A percentile compares a stretch with the other conserved stretches of the same genome.
Conservation (phyloP, 2,797 vertebrate genomes). For the Platalea minor region DNA sequence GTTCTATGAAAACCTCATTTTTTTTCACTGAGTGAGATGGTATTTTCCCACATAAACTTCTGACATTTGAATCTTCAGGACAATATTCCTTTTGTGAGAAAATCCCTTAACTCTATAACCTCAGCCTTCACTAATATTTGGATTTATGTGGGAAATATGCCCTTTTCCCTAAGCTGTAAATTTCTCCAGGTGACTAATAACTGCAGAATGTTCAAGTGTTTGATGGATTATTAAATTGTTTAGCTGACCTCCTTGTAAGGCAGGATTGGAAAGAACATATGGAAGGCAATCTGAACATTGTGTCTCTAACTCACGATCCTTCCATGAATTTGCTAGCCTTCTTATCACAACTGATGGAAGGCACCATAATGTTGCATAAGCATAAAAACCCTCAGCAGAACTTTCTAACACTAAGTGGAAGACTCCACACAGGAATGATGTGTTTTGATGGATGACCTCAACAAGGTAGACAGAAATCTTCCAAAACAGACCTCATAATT, state of each 20-base stretch:
- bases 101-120: not conserved
- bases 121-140: slow-evolving; percentile 27
- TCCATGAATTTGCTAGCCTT: not conserved
- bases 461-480: not conserved
- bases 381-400: not conserved
- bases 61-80: slow-evolving; percentile 8
- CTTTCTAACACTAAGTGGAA: not conserved
- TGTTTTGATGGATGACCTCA: not conserved
- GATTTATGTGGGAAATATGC: not conserved
- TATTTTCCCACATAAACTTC: not conserved
- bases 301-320: not conserved
- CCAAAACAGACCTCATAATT: not conserved
- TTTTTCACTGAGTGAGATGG: not conserved
- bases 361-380: not conserved
- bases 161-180: not conserved
- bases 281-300: not conserved
- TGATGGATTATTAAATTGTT: not conserved
- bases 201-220: not conserved
- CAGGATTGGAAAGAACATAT: not conserved
- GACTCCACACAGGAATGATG: not conserved
- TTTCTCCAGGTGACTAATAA: not conserved
- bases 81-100: not conserved
- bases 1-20: not conserved
- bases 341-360: not conserved
- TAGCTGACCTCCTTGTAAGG: not conserved